phyloP scores from a whole-genome alignment of 2,113 vertebrate species.

The Psilopsiagon aurifrons region DNA sequence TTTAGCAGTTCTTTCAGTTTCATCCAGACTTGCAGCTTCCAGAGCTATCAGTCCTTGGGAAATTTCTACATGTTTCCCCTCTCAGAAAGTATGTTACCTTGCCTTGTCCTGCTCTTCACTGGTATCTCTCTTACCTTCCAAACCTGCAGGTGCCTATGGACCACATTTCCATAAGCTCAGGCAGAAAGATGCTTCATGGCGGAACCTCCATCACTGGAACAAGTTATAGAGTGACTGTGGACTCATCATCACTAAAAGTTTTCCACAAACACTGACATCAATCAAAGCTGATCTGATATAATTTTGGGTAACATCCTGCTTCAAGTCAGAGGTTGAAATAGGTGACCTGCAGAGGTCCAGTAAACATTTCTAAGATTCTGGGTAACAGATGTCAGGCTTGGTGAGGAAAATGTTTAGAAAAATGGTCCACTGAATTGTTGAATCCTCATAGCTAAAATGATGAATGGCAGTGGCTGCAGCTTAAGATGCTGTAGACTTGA shows the following conservation, averaged over 20 bases:
- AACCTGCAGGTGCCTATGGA: background rate
- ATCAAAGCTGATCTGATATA: background rate
- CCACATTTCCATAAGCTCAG: rapidly evolving
- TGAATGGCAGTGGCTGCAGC: background rate
- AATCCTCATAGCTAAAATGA: conserved; percentile 26
- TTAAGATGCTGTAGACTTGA: conserved; percentile 14
- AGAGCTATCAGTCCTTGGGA: background rate
- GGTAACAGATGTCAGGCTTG: conserved; percentile 18
- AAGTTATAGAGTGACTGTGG: background rate
- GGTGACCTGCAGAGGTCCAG: background rate
- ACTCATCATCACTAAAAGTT: rapidly evolving
- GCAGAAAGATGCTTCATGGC: background rate
- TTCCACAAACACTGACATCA: background rate
- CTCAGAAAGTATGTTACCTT: background rate
- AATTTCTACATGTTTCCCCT: background rate
- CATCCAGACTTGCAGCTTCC: background rate
- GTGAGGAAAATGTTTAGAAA: conserved; percentile 6
- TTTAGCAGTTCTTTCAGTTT: background rate
- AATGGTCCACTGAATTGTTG: background rate
- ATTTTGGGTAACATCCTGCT: background rate
- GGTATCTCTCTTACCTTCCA: background rate
- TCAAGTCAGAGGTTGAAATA: background rate
- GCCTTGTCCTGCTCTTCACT: background rate
- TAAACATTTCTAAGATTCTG: background rate
- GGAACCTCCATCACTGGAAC: rapidly evolving